These are phyloP conservation scores for Rattus norvegicus DNA, from an alignment of 2,113 vertebrate species.

Conservation along the genomic window DNA sequence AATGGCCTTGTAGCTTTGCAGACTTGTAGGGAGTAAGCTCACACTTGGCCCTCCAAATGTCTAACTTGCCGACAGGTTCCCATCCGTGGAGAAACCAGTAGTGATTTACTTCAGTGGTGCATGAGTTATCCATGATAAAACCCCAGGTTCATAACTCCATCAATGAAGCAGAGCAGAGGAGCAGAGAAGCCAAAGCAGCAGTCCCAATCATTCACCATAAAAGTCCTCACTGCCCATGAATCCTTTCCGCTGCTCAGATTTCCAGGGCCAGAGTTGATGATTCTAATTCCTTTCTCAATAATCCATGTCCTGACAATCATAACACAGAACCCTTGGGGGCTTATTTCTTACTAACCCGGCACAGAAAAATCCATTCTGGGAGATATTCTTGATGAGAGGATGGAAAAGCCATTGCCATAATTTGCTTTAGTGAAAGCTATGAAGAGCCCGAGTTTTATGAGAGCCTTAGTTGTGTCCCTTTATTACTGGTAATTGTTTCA, in stretches of 20 bases:
- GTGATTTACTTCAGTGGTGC: neutral
- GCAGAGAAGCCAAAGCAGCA: conserved; percentile 47
- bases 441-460: neutral
- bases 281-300: conserved; percentile 69
- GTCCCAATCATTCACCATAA: conserved; percentile 5
- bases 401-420: conserved; percentile 48
- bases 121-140: conserved; percentile 34
- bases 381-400: conserved; percentile 37
- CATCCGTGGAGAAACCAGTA: neutral
- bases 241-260: conserved; percentile 32
- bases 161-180: conserved; percentile 21
- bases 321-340: conserved; percentile 45
- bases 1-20: too few species aligned
- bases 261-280: conserved; percentile 47
- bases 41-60: neutral
- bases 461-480: neutral
- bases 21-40: neutral
- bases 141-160: neutral
- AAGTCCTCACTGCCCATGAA: conserved; percentile 6
- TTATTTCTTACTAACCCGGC: conserved; percentile 26
- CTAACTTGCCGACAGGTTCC: neutral
- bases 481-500: conserved; percentile 61
- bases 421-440: conserved; percentile 44
- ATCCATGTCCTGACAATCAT: conserved; percentile 55
- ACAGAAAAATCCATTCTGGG: conserved; percentile 30